Conservation (phyloP, 2,113 vertebrate genomes). For the Acrocephalus arundinaceus region DNA sequence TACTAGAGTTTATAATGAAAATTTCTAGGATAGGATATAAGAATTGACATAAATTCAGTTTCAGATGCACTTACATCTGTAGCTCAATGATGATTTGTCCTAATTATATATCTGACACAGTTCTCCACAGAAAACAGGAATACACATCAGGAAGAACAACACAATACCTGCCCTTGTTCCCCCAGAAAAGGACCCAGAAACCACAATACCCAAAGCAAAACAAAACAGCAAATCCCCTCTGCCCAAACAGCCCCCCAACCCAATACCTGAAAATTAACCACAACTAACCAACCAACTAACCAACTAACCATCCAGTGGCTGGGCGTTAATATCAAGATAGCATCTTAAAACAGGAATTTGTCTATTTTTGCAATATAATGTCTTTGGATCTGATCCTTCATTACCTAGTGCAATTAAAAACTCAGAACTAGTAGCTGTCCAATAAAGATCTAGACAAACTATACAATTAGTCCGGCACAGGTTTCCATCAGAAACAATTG, state of each 20-base stretch:
- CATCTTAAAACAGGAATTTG: background rate
- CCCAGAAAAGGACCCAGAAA: background rate
- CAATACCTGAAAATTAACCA: background rate
- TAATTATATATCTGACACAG: background rate
- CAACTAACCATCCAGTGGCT: no score
- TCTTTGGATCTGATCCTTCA: background rate
- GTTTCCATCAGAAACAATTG: background rate
- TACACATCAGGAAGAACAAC: background rate
- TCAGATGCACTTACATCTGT: background rate
- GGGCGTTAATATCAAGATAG: background rate
- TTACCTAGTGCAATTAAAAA: background rate
- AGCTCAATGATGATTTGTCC: background rate
- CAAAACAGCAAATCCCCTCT: background rate
- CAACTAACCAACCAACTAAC: background rate
- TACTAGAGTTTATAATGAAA: background rate
- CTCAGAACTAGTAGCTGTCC: background rate
- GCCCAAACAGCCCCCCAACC: background rate
- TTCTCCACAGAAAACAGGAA: background rate
- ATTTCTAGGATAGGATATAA: background rate
- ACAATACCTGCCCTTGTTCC: rapidly evolving
- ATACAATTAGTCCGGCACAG: background rate
- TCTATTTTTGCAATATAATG: background rate
- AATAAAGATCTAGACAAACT: background rate
- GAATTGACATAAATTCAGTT: background rate
- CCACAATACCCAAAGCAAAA: background rate